Evolutionary conservation across 2,113 vertebrate species (phyloP).

Genomic region (Atractosteus spatula): DNA sequence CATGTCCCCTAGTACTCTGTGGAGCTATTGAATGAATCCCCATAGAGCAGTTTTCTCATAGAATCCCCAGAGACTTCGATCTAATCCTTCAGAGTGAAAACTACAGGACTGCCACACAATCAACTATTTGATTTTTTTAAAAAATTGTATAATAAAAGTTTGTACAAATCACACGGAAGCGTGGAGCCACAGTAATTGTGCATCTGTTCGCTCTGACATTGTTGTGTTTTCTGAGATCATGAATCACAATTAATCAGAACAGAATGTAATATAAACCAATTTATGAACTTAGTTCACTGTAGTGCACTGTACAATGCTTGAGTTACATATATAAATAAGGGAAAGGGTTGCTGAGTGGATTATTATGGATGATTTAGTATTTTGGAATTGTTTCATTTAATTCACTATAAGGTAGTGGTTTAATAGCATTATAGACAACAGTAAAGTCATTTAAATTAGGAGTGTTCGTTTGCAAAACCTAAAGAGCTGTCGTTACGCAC

Average conservation of each 20-base stretch:
- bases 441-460: neutral
- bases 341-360: neutral
- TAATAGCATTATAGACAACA: neutral
- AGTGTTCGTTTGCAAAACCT: neutral
- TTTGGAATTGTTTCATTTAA: neutral
- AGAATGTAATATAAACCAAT: neutral
- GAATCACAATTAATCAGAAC: constrained; percentile 1
- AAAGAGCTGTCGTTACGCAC: no score
- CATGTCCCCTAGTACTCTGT: no score
- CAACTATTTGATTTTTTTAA: no score
- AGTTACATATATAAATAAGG: neutral
- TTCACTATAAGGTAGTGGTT: neutral
- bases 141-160: no score
- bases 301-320: neutral
- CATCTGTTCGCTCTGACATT: neutral
- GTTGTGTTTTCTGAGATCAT: neutral
- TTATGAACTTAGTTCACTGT: neutral
- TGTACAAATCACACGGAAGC: neutral
- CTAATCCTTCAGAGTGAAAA: no score
- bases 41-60: no score
- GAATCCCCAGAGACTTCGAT: no score
- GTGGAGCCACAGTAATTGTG: neutral
- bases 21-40: no score
- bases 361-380: neutral
- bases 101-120: no score